Percentiles rank a stretch among this genome's conserved stretches.
phyloP scores from a whole-genome alignment of 2,797 vertebrate species.

The Cossypha heuglini region DNA sequence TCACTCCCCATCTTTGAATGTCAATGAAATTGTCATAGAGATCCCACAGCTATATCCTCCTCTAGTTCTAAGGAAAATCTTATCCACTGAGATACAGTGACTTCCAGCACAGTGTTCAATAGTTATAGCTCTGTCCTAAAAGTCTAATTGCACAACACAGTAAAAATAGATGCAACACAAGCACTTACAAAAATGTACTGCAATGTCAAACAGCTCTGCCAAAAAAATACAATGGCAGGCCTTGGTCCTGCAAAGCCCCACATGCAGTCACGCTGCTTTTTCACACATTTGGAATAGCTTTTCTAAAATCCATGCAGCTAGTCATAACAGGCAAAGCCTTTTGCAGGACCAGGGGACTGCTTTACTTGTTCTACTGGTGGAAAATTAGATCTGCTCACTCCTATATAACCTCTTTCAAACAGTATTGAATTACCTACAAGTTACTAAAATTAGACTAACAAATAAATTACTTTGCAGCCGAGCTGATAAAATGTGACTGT shows the following conservation, averaged over 20 bases:
- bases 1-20: neutral
- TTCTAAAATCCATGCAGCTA: neutral
- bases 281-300: constrained; percentile 29
- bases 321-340: neutral
- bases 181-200: constrained; percentile 8
- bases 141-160: constrained; percentile 22
- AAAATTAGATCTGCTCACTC: constrained; percentile 14
- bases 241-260: constrained; percentile 23
- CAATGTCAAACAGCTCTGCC: neutral
- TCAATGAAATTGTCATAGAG: neutral
- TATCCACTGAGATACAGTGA: neutral
- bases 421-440: neutral
- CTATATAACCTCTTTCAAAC: constrained; percentile 6
- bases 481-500: constrained; percentile 60
- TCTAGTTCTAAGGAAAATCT: neutral
- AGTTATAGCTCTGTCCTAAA: constrained; percentile 9
- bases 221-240: constrained; percentile 24
- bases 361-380: neutral
- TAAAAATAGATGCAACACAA: constrained; percentile 24
- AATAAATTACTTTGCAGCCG: constrained; percentile 38
- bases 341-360: neutral
- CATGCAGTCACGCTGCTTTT: neutral
- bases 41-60: neutral
- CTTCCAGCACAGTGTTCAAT: neutral
- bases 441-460: constrained; percentile 60